These are phyloP conservation scores for Chalcis sispes DNA, from an alignment of 2,888 invertebrate genomes.

Conservation along the genomic window DNA sequence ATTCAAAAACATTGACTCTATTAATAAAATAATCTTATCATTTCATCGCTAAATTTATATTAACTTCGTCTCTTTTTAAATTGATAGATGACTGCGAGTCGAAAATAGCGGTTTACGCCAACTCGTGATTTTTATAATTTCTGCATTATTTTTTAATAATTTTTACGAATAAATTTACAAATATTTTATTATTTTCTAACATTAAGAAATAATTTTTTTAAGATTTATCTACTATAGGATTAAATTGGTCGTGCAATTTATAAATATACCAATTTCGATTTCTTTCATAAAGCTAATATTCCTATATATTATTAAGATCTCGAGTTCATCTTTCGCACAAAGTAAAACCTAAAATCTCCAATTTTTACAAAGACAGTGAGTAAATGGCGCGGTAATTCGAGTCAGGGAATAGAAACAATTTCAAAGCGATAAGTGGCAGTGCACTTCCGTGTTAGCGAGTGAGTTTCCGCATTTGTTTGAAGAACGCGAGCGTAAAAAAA, in stretches of 20 bases:
- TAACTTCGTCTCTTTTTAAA: too few species aligned
- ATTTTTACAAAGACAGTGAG: conserved; percentile 5
- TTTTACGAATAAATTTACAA: too few species aligned
- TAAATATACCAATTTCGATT: background rate
- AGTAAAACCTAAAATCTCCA: background rate
- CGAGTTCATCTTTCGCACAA: background rate
- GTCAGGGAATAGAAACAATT: conserved; percentile 34
- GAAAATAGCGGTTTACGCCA: too few species aligned
- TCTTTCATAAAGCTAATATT: background rate
- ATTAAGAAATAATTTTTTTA: too few species aligned
- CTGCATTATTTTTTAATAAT: too few species aligned
- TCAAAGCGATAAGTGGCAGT: conserved; percentile 9
- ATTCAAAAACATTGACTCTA: too few species aligned
- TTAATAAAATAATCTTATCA: too few species aligned
- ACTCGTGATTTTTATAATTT: too few species aligned
- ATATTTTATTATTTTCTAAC: too few species aligned
- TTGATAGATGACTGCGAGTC: too few species aligned
- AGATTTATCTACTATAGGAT: too few species aligned
- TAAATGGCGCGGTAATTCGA: conserved; percentile 38
- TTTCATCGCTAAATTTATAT: too few species aligned
- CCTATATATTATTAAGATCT: background rate
- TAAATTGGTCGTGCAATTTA: background rate
- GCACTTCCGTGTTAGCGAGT: conserved; percentile 35
- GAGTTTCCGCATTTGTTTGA: conserved; percentile 23
- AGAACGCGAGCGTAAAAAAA: background rate